Conservation (phyloP, 2,113 vertebrate species). For the Brachypodius melanocephalos region DNA sequence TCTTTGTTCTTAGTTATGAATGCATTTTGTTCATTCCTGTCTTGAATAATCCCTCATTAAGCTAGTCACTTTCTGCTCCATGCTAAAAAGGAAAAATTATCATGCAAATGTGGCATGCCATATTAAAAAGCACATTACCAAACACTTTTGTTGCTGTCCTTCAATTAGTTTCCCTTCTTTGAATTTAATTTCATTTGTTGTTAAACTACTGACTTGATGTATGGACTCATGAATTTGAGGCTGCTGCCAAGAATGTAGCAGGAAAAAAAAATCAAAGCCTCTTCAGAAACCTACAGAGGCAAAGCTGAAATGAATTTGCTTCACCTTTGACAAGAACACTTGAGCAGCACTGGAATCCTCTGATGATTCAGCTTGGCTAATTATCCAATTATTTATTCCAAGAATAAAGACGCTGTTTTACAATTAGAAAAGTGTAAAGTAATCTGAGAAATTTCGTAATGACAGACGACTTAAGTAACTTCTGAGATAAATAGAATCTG, state of each 20-base stretch:
- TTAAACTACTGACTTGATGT: slow-evolving; percentile 80
- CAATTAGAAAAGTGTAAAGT: slow-evolving; percentile 69
- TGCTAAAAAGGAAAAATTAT: slow-evolving; percentile 82
- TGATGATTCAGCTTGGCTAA: slow-evolving; percentile 80
- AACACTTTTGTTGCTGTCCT: slow-evolving; percentile 79
- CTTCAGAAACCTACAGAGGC: slow-evolving; percentile 66
- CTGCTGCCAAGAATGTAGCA: slow-evolving; percentile 72
- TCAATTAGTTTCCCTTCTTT: slow-evolving; percentile 83
- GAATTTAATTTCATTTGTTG: slow-evolving; percentile 83
- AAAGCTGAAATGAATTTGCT: slow-evolving; percentile 76
- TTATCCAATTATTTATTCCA: slow-evolving; percentile 83
- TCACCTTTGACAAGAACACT: slow-evolving; percentile 83
- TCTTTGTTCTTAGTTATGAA: slow-evolving; percentile 83
- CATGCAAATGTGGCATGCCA: slow-evolving; percentile 78
- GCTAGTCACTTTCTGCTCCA: slow-evolving; percentile 78
- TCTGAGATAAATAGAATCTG: slow-evolving; percentile 66
- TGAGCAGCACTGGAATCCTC: slow-evolving; percentile 71
- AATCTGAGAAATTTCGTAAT: slow-evolving; percentile 72
- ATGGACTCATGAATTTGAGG: slow-evolving; percentile 76
- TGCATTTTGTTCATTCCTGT: slow-evolving; percentile 78
- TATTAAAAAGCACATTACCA: slow-evolving; percentile 80
- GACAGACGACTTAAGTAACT: slow-evolving; percentile 69
- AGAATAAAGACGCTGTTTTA: slow-evolving; percentile 72
- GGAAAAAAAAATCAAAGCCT: slow-evolving; percentile 70
- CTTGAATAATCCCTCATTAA: slow-evolving; percentile 84